Percentiles rank a stretch among this genome's conserved stretches.
Evolutionary conservation across 1,140 invertebrate genomes (phyloP).

Genomic region (Cephus cinctus): DNA sequence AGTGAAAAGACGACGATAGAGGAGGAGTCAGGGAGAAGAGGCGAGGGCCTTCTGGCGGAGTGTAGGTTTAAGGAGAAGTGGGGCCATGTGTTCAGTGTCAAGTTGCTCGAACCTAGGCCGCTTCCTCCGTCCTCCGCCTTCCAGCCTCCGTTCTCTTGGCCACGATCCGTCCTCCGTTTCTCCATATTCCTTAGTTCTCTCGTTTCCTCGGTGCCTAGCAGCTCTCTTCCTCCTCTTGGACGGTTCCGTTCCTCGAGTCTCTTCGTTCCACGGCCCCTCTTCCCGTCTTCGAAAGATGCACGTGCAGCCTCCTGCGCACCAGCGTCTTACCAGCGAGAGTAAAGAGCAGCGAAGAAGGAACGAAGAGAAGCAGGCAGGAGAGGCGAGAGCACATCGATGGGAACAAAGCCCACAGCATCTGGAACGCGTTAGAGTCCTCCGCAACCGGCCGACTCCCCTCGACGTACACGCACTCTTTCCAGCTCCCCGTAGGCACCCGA

Average conservation of each 20-base stretch:
- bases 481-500: conserved; percentile 11
- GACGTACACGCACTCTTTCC: conserved; percentile 10
- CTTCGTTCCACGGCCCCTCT: conserved; percentile 14
- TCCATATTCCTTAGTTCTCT: background rate
- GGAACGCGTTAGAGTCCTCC: conserved; percentile 51
- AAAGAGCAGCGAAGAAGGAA: conserved; percentile 7
- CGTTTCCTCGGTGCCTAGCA: background rate
- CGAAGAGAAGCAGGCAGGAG: conserved; percentile 7
- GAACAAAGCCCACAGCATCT: conserved; percentile 52
- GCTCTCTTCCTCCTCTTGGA: conserved; percentile 19
- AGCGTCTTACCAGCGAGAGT: background rate
- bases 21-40: conserved; percentile 13
- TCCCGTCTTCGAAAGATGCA: no score
- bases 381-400: conserved; percentile 29
- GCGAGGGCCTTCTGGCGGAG: conserved; percentile 36
- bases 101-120: conserved; percentile 35
- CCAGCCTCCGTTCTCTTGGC: background rate
- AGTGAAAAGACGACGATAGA: conserved; percentile 6
- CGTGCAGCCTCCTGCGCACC: conserved; percentile 13
- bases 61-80: conserved; percentile 44
- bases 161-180: background rate
- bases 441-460: conserved; percentile 20
- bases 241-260: conserved; percentile 20
- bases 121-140: background rate
- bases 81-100: conserved; percentile 51